Conservation (phyloP, 2,888 invertebrate species). For the Cryptocephalus moraei region DNA sequence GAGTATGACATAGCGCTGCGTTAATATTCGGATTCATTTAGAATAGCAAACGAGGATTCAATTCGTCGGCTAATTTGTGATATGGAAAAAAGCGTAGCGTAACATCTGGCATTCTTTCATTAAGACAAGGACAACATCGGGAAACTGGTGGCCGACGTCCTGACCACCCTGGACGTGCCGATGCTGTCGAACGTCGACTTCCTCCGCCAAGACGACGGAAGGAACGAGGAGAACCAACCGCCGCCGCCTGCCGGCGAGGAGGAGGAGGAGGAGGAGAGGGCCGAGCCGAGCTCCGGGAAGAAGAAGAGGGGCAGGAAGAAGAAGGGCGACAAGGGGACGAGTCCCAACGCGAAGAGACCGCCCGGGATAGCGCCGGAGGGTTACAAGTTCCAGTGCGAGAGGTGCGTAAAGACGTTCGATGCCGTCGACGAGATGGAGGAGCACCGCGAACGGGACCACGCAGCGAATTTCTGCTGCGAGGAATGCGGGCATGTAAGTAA, state of each 20-base stretch:
- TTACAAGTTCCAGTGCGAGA: slow-evolving; percentile 36
- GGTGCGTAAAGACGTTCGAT: slow-evolving; percentile 31
- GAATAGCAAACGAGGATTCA: too few relatives aligned
- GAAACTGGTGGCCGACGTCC: slow-evolving; percentile 33
- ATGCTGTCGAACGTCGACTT: background rate
- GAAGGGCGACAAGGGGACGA: slow-evolving; percentile 23
- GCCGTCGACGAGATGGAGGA: slow-evolving; percentile 29
- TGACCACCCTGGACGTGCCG: slow-evolving; percentile 30
- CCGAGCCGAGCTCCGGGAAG: slow-evolving; percentile 9
- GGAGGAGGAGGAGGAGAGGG: background rate
- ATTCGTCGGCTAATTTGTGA: too few relatives aligned
- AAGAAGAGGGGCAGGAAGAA: slow-evolving; percentile 26
- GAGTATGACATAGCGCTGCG: too few relatives aligned
- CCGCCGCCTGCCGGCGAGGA: background rate
- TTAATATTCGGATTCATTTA: too few relatives aligned
- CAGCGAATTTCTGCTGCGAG: slow-evolving; percentile 35
- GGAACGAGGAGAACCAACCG: background rate
- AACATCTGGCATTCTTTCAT: background rate
- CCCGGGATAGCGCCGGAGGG: slow-evolving; percentile 24
- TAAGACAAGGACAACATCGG: slow-evolving; percentile 27
- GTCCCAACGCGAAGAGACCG: slow-evolving; percentile 17
- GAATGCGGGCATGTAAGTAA: slow-evolving; percentile 35
- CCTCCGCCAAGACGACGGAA: background rate
- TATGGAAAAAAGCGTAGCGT: too few relatives aligned
- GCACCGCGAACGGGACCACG: slow-evolving; percentile 35